phyloP scores from a whole-genome alignment of 1,140 invertebrate genomes.

The Ips nitidus region DNA sequence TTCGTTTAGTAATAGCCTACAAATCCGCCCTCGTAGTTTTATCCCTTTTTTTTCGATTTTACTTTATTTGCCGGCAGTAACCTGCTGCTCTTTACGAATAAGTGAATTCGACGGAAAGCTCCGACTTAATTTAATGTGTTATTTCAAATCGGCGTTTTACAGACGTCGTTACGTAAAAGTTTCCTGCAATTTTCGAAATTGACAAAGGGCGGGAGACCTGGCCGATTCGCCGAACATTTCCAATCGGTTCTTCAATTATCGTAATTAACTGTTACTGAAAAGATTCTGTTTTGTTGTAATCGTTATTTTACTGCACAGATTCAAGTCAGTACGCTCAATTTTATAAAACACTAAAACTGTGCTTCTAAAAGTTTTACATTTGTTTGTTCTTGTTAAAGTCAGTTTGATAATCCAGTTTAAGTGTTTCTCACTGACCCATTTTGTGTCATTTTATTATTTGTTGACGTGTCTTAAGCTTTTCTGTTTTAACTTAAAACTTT shows the following conservation, averaged over 20 bases:
- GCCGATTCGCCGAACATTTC: constrained; percentile 25
- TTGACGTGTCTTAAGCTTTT: too few species aligned
- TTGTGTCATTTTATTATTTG: too few species aligned
- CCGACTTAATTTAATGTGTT: constrained; percentile 47
- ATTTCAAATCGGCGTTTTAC: constrained; percentile 44
- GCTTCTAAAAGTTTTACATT: too few species aligned
- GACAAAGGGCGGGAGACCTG: constrained; percentile 23
- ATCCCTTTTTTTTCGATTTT: constrained; percentile 33
- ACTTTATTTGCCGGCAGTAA: constrained; percentile 29
- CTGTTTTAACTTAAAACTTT: too few species aligned
- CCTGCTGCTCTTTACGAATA: constrained; percentile 31
- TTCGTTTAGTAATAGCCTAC: constrained; percentile 49
- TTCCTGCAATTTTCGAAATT: constrained; percentile 41
- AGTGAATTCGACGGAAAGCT: constrained; percentile 32
- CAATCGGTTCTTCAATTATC: constrained; percentile 44
- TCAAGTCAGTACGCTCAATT: too few species aligned
- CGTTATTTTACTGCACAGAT: not conserved
- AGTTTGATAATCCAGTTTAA: too few species aligned
- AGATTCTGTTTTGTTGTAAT: constrained; percentile 21
- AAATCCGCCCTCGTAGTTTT: constrained; percentile 43
- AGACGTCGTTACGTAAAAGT: constrained; percentile 19
- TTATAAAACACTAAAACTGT: too few species aligned
- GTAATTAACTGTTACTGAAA: constrained; percentile 41
- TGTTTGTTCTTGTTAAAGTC: too few species aligned
- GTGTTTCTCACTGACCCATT: too few species aligned